These are phyloP conservation scores for Clunio marinus DNA, from an alignment of 2,888 invertebrate species.

Conservation along the genomic window DNA sequence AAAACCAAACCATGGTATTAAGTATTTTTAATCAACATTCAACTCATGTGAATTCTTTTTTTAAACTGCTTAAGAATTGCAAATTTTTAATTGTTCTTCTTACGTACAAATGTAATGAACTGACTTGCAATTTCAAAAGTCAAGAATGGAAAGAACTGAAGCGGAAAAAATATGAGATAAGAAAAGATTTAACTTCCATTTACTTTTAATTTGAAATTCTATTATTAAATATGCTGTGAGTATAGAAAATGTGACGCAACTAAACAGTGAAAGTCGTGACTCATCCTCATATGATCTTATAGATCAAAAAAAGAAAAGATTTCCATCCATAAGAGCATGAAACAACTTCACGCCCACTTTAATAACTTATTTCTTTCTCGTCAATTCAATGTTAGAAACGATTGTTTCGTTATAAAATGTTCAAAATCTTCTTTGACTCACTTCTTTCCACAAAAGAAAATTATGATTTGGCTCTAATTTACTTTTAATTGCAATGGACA, in stretches of 20 bases:
- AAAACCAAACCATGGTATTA: neutral
- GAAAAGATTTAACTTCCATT: neutral
- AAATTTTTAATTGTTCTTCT: conserved; percentile 1
- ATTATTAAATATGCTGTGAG: no score
- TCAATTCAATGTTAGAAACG: no score
- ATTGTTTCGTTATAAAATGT: neutral
- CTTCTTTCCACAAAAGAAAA: neutral
- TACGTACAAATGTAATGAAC: neutral
- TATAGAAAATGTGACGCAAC: neutral
- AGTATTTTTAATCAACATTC: conserved; percentile 4
- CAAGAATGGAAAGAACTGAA: neutral
- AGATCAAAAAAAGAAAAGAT: neutral
- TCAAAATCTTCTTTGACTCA: neutral
- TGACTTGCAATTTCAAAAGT: neutral
- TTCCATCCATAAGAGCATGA: neutral
- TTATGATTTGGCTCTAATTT: neutral
- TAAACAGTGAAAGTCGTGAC: conserved; percentile 2
- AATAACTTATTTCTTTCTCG: no score
- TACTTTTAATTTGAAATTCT: no score
- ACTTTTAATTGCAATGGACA: neutral
- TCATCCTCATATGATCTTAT: neutral
- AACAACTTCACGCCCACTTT: neutral
- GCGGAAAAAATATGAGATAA: neutral
- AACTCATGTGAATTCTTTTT: neutral
- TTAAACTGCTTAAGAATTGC: neutral